phyloP scores from a whole-genome alignment of 2,113 vertebrate species.

The Grammomys surdaster region DNA sequence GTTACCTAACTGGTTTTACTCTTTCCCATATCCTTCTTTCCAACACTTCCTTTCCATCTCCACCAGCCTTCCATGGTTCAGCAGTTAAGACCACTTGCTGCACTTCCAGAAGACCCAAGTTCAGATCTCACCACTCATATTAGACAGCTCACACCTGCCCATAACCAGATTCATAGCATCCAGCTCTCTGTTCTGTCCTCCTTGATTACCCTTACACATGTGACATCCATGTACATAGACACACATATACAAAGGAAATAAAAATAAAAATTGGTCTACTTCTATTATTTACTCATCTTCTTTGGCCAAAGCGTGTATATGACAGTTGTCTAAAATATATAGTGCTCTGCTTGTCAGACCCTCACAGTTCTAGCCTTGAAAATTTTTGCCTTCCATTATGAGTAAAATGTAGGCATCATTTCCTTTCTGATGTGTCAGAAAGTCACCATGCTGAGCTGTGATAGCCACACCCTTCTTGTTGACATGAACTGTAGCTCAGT shows the following conservation, averaged over 20 bases:
- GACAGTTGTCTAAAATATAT: background rate
- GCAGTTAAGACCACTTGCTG: background rate
- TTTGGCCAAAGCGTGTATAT: background rate
- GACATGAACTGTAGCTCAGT: background rate
- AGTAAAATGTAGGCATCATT: background rate
- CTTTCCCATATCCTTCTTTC: background rate
- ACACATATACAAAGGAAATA: background rate
- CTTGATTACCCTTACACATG: too few relatives aligned
- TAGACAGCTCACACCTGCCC: background rate
- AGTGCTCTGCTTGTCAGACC: accelerated
- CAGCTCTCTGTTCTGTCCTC: background rate
- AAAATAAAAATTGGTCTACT: background rate
- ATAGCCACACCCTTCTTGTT: background rate
- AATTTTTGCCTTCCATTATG: background rate
- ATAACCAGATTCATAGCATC: too few relatives aligned
- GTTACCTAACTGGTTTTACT: background rate
- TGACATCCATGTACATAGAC: background rate
- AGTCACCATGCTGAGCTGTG: background rate
- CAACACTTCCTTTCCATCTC: background rate
- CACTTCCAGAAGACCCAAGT: background rate
- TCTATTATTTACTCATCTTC: background rate
- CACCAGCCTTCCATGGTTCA: background rate
- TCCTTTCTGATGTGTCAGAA: background rate
- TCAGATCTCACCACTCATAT: background rate
- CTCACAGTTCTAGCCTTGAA: accelerated